Evolutionary conservation across 2,113 vertebrate species (phyloP).

Genomic region (Psilopsiagon aurifrons): DNA sequence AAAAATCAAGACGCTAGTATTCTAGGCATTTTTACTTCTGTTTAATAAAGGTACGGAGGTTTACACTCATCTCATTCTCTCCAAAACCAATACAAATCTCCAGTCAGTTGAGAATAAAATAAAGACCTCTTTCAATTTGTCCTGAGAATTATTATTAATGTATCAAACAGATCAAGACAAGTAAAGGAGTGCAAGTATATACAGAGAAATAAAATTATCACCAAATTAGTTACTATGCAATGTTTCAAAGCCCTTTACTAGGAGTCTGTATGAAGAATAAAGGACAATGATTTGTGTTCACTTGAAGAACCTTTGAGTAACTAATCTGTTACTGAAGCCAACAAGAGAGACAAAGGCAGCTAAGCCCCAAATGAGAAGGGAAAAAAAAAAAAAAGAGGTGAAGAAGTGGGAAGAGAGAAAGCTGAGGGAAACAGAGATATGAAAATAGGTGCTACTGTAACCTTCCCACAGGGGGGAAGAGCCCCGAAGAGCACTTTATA

Average conservation of each 20-base stretch:
- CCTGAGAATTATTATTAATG: not conserved
- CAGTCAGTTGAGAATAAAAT: not conserved
- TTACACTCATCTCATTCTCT: not conserved
- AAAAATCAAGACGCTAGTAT: not conserved
- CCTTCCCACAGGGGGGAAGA: not conserved
- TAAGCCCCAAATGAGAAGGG: not conserved
- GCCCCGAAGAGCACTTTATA: not conserved
- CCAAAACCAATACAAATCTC: not conserved
- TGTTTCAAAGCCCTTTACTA: not conserved
- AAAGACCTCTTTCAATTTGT: not conserved
- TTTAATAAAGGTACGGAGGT: not conserved
- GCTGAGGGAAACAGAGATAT: fast-evolving
- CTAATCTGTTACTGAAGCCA: not conserved
- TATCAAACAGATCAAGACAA: not conserved
- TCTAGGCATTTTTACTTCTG: not conserved
- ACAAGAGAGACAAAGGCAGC: not conserved
- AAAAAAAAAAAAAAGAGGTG: fast-evolving
- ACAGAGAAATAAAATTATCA: not conserved
- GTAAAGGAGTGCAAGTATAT: not conserved
- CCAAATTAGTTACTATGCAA: not conserved
- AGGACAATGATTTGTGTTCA: fast-evolving
- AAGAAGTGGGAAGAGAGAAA: not conserved
- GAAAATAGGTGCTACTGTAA: fast-evolving
- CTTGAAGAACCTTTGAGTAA: not conserved
- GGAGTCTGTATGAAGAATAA: not conserved